These are phyloP conservation scores for Tetragnatha montana DNA, from an alignment of 2,888 invertebrate genomes.

Conservation along the genomic window DNA sequence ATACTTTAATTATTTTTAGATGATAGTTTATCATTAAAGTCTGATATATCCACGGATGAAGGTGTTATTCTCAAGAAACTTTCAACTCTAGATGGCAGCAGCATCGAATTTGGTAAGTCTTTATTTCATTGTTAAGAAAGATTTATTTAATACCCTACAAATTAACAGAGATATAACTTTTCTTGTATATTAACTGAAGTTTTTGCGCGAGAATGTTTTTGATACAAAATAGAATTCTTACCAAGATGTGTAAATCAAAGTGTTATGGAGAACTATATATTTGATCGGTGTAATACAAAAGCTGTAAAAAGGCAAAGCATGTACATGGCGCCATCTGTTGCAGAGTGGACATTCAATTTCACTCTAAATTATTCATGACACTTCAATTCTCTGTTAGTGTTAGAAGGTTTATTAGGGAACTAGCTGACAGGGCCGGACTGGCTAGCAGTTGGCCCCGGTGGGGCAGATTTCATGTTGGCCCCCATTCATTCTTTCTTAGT, in stretches of 20 bases:
- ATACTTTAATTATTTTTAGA: slow-evolving; percentile 22
- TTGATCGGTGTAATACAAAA: background rate
- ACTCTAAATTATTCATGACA: no score
- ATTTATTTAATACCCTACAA: background rate
- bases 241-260: background rate
- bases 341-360: background rate
- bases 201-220: background rate
- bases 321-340: background rate
- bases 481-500: no score
- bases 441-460: no score
- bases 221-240: background rate
- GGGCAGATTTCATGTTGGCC: no score
- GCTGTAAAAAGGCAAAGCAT: background rate
- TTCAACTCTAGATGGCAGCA: slow-evolving; percentile 54
- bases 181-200: background rate
- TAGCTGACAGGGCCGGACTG: no score
- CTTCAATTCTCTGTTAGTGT: no score
- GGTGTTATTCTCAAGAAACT: slow-evolving; percentile 44
- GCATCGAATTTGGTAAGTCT: slow-evolving; percentile 15
- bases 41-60: slow-evolving; percentile 45
- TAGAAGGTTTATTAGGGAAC: no score
- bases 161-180: background rate
- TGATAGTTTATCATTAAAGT: slow-evolving; percentile 42
- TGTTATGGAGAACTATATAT: background rate
- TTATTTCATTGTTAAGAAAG: background rate